These are phyloP conservation scores for Diploptera punctata DNA, from an alignment of 2,888 invertebrate genomes.

Conservation along the genomic window DNA sequence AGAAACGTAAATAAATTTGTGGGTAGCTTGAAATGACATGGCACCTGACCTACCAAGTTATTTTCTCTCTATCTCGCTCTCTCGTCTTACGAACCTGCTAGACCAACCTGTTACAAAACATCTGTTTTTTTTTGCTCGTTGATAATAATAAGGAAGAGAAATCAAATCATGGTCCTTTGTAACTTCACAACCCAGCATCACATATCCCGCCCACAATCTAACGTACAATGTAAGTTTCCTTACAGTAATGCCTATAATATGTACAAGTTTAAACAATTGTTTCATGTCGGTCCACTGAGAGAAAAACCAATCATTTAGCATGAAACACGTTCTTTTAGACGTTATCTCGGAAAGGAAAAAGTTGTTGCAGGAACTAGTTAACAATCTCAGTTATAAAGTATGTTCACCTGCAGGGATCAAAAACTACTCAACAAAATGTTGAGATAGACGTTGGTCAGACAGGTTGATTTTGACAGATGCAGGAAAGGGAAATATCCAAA, in stretches of 20 bases:
- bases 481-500: background rate
- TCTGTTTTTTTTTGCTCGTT: background rate
- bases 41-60: too few species aligned
- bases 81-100: background rate
- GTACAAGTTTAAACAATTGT: background rate
- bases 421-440: background rate
- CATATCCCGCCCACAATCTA: too few species aligned
- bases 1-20: too few species aligned
- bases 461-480: background rate
- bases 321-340: background rate
- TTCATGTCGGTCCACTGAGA: background rate
- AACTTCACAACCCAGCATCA: background rate
- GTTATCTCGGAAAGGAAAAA: background rate
- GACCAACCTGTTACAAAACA: constrained; percentile 27
- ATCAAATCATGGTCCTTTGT: constrained; percentile 31
- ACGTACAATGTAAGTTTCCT: background rate
- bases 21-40: too few species aligned
- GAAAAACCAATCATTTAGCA: background rate
- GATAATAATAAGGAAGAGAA: constrained; percentile 28
- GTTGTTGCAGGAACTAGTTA: background rate
- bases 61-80: too few species aligned
- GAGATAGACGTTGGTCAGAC: background rate
- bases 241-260: background rate
- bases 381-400: background rate
- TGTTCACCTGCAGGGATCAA: background rate